A percentile compares a stretch with the other conserved stretches of the same genome.
Conservation (phyloP, 2,888 invertebrate species). For the Pherbina coryleti region DNA sequence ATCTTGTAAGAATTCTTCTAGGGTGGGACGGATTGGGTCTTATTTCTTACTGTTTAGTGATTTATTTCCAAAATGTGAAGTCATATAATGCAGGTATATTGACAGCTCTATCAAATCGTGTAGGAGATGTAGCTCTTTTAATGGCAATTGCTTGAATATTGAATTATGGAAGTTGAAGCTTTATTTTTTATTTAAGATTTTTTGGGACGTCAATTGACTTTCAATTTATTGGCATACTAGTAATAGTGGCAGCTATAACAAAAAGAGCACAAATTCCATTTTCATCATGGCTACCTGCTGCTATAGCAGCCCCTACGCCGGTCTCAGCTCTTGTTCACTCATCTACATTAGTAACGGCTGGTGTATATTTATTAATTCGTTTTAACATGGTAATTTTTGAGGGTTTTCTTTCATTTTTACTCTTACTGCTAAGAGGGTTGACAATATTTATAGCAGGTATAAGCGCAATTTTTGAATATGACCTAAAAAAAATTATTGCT, state of each 20-base stretch:
- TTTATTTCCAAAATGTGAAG: constrained; percentile 64
- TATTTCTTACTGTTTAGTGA: constrained; percentile 78
- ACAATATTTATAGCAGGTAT: constrained; percentile 51
- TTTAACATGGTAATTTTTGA: constrained; percentile 72
- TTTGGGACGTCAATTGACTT: too few relatives aligned
- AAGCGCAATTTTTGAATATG: constrained; percentile 76
- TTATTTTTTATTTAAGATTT: too few relatives aligned
- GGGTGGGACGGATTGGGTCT: constrained; percentile 82
- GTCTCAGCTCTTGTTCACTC: too few relatives aligned
- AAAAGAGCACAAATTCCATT: too few relatives aligned
- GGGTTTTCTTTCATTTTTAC: constrained; percentile 71
- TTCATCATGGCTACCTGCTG: too few relatives aligned
- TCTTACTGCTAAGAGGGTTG: constrained; percentile 67
- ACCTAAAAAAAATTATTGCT: constrained; percentile 85
- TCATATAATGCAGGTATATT: constrained; percentile 75
- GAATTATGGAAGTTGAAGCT: too few relatives aligned
- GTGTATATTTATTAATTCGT: constrained; percentile 73
- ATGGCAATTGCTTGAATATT: constrained; percentile 70
- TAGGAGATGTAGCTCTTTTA: constrained; percentile 79
- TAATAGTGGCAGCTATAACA: too few relatives aligned
- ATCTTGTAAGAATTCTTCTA: constrained; percentile 79
- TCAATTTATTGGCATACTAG: too few relatives aligned
- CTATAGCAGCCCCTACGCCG: too few relatives aligned
- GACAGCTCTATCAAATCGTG: constrained; percentile 80
- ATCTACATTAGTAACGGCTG: too few relatives aligned